Percentiles rank a stretch among this genome's conserved stretches.
These are phyloP conservation scores for Hirudo medicinalis DNA, from an alignment of 1,140 invertebrate genomes.

Conservation along the genomic window DNA sequence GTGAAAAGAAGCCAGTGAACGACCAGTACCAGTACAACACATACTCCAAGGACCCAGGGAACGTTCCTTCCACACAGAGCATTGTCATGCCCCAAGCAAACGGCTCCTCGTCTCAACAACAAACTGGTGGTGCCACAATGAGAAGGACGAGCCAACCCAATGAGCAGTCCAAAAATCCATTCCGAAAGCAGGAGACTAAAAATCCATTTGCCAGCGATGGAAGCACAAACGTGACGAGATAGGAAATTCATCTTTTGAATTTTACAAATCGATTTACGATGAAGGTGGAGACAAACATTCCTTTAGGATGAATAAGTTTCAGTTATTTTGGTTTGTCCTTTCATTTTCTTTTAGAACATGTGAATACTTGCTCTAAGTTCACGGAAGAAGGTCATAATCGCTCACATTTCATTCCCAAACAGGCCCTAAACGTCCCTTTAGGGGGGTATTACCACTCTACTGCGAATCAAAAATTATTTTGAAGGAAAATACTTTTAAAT, in stretches of 20 bases:
- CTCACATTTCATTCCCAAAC: too few relatives aligned
- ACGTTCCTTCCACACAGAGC: neutral
- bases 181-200: neutral
- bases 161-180: neutral
- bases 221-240: neutral
- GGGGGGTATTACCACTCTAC: too few relatives aligned
- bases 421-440: too few relatives aligned
- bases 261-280: too few relatives aligned
- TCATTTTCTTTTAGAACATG: too few relatives aligned
- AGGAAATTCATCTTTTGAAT: neutral
- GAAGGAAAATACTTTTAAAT: too few relatives aligned
- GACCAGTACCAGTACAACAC: conserved; percentile 26
- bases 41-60: conserved; percentile 48
- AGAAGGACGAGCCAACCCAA: neutral
- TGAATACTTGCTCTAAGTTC: too few relatives aligned
- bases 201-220: conserved; percentile 3
- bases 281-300: too few relatives aligned
- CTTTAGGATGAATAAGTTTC: too few relatives aligned
- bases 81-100: conserved; percentile 4
- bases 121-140: neutral
- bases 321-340: too few relatives aligned
- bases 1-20: neutral
- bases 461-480: too few relatives aligned
- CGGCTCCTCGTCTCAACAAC: neutral
- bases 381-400: too few relatives aligned